These are phyloP conservation scores for Pyrochroa serraticornis DNA, from an alignment of 2,888 invertebrate species.

Conservation along the genomic window DNA sequence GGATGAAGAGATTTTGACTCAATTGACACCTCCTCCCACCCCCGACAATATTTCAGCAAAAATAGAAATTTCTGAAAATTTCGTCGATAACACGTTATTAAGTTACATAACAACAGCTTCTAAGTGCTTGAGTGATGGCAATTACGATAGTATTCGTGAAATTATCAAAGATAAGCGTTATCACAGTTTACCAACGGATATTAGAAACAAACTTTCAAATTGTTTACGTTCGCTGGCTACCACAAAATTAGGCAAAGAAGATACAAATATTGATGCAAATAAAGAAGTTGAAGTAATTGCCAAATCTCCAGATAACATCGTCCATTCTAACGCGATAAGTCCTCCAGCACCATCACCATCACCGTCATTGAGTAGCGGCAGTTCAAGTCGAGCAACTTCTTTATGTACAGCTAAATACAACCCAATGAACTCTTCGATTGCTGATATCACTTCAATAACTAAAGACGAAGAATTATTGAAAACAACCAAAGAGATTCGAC, in stretches of 20 bases:
- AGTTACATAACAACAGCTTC: background rate
- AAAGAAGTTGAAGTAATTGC: conserved; percentile 23
- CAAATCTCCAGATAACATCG: conserved; percentile 4
- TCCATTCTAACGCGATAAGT: conserved; percentile 36
- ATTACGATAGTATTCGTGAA: background rate
- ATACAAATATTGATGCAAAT: background rate
- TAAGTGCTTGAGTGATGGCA: background rate
- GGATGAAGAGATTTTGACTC: conserved; percentile 35
- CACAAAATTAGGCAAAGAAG: background rate
- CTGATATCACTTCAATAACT: conserved; percentile 65
- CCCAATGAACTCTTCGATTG: conserved; percentile 65
- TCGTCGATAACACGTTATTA: too few species aligned
- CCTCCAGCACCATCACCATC: conserved; percentile 42
- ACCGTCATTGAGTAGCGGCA: conserved; percentile 56
- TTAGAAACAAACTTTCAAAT: too few species aligned
- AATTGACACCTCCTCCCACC: conserved; percentile 53
- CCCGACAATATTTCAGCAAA: conserved; percentile 47
- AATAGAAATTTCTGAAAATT: conserved; percentile 24
- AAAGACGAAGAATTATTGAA: conserved; percentile 56
- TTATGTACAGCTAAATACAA: conserved; percentile 74
- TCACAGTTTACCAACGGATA: too few species aligned
- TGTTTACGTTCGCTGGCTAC: background rate
- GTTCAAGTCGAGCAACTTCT: conserved; percentile 62
- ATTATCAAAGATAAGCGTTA: background rate
- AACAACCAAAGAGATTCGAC: conserved; percentile 28